Base-by-base conservation (phyloP, 1,140 invertebrate genomes). In the Octopus bimaculoides region DNA sequence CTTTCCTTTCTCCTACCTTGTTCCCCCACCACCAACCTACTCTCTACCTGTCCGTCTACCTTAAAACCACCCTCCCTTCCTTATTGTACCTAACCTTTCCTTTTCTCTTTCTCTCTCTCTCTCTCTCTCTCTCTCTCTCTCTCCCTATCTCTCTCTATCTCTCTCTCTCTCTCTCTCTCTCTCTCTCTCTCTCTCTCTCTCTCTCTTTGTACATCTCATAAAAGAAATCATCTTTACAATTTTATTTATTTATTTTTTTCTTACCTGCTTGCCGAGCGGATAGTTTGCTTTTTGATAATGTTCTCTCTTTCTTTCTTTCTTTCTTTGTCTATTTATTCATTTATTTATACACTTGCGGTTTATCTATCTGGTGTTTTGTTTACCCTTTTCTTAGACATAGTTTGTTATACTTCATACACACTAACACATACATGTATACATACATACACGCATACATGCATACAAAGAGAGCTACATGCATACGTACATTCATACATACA, bases 51-150 rank as follows among this genome's bases (percentile, higher is more conserved):
- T 56, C 10, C 56, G 0, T 76, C 26, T 41, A n/a, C 20, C 10
- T 26, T 12, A 9, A 12, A 17, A 17, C 56, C 9, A 61, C 56
- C 56, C 56, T 61, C 17, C 9, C 17, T 61, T 9, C 9, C 9
- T 61, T 9, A 61, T 61, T 61, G 1, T 12, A 61, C 1, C 17
- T 12, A 17, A 12, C 56, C 77, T 78, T 52, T 78, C 77, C 78
- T 54, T 78, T 71, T 81, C 61, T 78, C 6, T 54, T 5, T 78
- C 66, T 75, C 52, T 78, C 66, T 75, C 26, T 74, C 66, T 74
- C 41, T 81, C 66, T 81, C 10, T 75, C 54, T 78, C 66, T 61
- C 56, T 14, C 14, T 8, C 56, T 14, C 56, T 14, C 56, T 14
- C 56, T 14, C 56, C 56, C 14, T 14, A 61, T 61, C 7, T 14